Evolutionary conservation across 2,888 invertebrate genomes (phyloP), one percentile per base, ranked within the genome.

Genomic region (Philereme vetulata): DNA sequence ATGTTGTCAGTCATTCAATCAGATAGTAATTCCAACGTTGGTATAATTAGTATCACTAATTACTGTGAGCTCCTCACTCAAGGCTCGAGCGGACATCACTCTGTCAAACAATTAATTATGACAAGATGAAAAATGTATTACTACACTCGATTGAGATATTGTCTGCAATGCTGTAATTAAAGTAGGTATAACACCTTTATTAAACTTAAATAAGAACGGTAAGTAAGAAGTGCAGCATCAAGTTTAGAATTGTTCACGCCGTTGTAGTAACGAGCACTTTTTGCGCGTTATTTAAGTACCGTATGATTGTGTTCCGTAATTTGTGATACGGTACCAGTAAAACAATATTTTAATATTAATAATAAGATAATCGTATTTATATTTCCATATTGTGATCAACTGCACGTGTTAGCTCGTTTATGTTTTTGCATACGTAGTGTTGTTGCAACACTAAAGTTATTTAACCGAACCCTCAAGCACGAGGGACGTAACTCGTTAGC

Each of bases 1-100:
- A 68, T 62, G 66, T 64, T 64, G 59, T 51, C 58, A 62, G 57
- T 60, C 60, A 64, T 60, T 65, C 63, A 63, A 66, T 65, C 63
- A 62, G 58, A 66, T 56, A 57, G 62, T 58, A 32, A 64, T 65
- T 61, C 52, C 66, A 47, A 36, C 55, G 56, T 57, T 53, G 55
- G 51, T 71, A n/a, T n/a, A 68, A 72, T 70, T 67, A 72, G 67
- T 60, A 40, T 52, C 59, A 67, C 63, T 67, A 71, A 70, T 71
- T 70, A 67, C 56, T 50, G 40, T 56, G 42, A 48, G 54, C 44
- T 47, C 49, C 51, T 51, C 61, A 48, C 62, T 53, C 50, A 44
- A 62, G 56, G 42, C 33, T 51, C 51, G 51, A 52, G 48, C 53
- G 34, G 49, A 47, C 62, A 60, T 52, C 40, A 60, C 58, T 58